Base-by-base conservation (phyloP, 2,113 vertebrate genomes). In the Aspiorhynchus laticeps region DNA sequence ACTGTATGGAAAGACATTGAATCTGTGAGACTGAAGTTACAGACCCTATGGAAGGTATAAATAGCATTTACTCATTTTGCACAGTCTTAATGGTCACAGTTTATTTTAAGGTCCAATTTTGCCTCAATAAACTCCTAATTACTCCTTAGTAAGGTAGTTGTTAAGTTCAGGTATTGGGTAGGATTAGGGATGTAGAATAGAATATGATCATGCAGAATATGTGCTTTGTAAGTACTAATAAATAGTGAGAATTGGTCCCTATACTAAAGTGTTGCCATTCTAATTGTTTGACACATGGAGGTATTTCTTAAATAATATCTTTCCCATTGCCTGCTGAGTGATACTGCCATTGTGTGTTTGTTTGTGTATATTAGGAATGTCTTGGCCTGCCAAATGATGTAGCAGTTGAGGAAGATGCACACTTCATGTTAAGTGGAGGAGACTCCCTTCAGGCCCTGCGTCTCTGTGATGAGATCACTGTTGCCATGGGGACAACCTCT, bases 41-140 rank as follows among this genome's bases (percentile, higher is more conserved):
- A 95, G 90, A 88, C 90, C 87, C 91, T 98, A 85, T 99, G 98
- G 98, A 96, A 96, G 97, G 98, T 99, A 96, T 10, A 76, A 10
- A n/a, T 41, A 17, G 7, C 6, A 63, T 63, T 46, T 5, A 61
- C 33, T 7, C 24, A n/a, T 48, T 65, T 67, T 88, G 38, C 51
- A n/a, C 41, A n/a, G 6, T 53, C 48, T 0, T 53, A 53, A 53
- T 53, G 6, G 1, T 53, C 17, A 53, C 17, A 53, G 1, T 53
- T 21, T 53, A 53, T 53, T 53, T 53, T 53, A 53, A 17, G 17
- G 17, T 53, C 51, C 51, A 19, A 19, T 53, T 53, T 53, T 53
- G 10, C 51, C 17, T 15, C 48, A 51, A 51, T 51, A 51, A 51
- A 51, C 48, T 51, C 48, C 14, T 51, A 51, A 51, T 51, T 51